Percentiles rank a stretch among this genome's conserved stretches.
Evolutionary conservation across 2,888 invertebrate species (phyloP).

Genomic region (Lasiommata megera): DNA sequence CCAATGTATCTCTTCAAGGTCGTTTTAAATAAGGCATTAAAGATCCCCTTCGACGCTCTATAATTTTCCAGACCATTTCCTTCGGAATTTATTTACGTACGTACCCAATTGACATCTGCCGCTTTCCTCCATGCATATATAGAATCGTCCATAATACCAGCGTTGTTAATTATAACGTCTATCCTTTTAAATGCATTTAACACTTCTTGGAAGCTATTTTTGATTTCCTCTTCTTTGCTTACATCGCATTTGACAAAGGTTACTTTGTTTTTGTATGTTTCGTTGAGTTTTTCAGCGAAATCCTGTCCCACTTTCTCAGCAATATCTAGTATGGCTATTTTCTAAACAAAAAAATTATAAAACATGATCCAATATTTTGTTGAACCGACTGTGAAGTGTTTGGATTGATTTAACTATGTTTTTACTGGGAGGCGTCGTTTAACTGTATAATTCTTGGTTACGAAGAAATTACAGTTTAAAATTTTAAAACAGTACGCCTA

Average conservation of each 20-base stretch:
- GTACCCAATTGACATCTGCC: conserved; percentile 51
- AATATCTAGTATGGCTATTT: conserved; percentile 48
- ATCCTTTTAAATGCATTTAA: conserved; percentile 40
- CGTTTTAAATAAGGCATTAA: too few relatives aligned
- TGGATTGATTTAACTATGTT: too few relatives aligned
- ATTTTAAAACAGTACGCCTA: too few relatives aligned
- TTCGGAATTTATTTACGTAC: background rate
- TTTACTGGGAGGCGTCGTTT: too few relatives aligned
- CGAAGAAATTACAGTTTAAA: too few relatives aligned
- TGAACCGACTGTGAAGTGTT: too few relatives aligned
- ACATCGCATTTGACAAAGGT: conserved; percentile 51
- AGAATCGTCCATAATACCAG: conserved; percentile 50
- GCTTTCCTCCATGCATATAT: conserved; percentile 45
- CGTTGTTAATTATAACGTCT: conserved; percentile 55
- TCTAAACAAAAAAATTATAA: conserved; percentile 30
- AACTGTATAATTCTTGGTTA: too few relatives aligned
- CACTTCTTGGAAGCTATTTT: conserved; percentile 41
- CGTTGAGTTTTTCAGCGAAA: conserved; percentile 39
- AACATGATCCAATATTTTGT: too few relatives aligned
- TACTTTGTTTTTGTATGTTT: conserved; percentile 38
- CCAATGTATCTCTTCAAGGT: too few relatives aligned
- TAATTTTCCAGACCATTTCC: too few relatives aligned
- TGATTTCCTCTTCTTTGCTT: conserved; percentile 44
- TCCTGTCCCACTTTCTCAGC: conserved; percentile 43
- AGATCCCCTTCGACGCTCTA: too few relatives aligned